Evolutionary conservation across 2,888 invertebrate species (phyloP), one percentile per base, ranked within the genome.

Genomic region (Calameuta idolon): DNA sequence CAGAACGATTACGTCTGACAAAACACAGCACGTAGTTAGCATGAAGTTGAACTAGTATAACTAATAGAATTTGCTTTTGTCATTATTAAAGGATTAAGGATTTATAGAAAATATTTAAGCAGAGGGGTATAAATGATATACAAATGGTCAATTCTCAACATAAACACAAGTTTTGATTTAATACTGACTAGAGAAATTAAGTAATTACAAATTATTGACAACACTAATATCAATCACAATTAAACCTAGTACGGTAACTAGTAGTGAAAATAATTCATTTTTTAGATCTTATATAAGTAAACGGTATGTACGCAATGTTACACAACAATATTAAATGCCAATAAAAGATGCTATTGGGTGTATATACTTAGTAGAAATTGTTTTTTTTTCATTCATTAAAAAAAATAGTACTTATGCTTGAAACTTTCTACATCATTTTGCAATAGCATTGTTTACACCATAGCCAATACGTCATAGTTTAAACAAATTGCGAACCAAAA

Each of bases 121-220:
- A 9, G 23, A 23, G 23, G 23, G 23, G 23, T 55, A 55, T 55
- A 55, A 55, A 55, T 23, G 2, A 55, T 23, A 23, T 55, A 23
- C 5, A 55, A 55, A 55, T 23, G 23, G 55, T 23, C 9, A 55
- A 55, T 55, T 55, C 9, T 55, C 55, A 55, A 55, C 55, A 15
- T 55, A 55, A 80, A 75, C 75, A 75, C 75, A 81, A 80, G 75
- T 75, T 83, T 83, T 84, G 79, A 82, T 84, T 83, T 80, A 82
- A 83, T 84, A 81, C 80, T 85, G 86, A 87, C 87, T 86, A 87
- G 87, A 84, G 80, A 81, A 75, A 74, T 77, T 76, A 78, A 79
- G 75, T 79, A 75, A 35, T 73, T 69, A 75, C 34, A 77, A 73
- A 55, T 79, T 73, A 77, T 79, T 79, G 77, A 76, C 77, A 76